A percentile compares a stretch with the other conserved stretches of the same genome.
phyloP scores from a whole-genome alignment of 2,797 vertebrate species.

The Notamacropus eugenii region DNA sequence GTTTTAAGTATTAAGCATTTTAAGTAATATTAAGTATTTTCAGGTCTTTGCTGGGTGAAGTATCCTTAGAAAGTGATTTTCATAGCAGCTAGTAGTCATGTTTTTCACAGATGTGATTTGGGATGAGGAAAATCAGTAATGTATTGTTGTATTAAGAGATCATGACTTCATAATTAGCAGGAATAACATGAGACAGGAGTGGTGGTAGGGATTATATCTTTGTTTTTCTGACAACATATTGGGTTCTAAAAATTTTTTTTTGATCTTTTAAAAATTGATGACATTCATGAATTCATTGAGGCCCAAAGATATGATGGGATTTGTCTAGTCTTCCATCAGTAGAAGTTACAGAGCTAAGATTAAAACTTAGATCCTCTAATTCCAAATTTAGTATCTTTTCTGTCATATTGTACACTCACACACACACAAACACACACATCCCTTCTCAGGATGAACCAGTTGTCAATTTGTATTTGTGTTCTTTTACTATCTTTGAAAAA shows the following conservation, averaged over 20 bases:
- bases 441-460: neutral
- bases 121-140: neutral
- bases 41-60: neutral
- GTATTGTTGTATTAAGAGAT: neutral
- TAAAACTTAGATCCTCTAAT: neutral
- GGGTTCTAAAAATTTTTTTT: neutral
- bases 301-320: neutral
- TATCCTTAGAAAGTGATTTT: neutral
- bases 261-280: conserved; percentile 4
- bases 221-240: neutral
- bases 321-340: neutral
- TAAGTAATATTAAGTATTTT: neutral
- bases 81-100: neutral
- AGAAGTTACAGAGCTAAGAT: neutral
- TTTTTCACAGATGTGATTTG: neutral
- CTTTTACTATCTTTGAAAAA: conserved; percentile 12
- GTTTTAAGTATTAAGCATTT: neutral
- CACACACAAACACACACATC: neutral
- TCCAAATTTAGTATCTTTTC: neutral
- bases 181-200: neutral
- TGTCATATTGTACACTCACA: neutral
- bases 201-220: neutral
- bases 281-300: neutral
- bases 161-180: neutral
- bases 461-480: neutral